phyloP scores from a whole-genome alignment of 2,888 invertebrate species.

The Dynastes tityus region DNA sequence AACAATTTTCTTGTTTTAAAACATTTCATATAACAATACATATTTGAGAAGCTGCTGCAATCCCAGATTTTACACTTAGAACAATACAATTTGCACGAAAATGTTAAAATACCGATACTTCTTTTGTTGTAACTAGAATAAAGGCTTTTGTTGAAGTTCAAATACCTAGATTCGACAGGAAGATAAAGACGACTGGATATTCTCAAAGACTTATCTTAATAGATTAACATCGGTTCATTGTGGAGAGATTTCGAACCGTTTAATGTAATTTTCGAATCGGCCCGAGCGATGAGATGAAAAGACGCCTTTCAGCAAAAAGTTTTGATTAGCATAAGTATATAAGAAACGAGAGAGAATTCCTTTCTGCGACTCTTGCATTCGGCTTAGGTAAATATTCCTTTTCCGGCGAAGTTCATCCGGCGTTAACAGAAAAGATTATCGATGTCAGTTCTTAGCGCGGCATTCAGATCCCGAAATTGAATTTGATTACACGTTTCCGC shows the following conservation, averaged over 20 bases:
- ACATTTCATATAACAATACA: too few relatives aligned
- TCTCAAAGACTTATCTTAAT: too few relatives aligned
- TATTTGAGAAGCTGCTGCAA: too few relatives aligned
- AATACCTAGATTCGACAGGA: too few relatives aligned
- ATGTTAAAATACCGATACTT: too few relatives aligned
- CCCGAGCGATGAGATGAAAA: background rate
- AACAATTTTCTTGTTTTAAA: too few relatives aligned
- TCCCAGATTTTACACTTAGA: too few relatives aligned
- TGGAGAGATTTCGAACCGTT: background rate
- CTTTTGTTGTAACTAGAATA: too few relatives aligned
- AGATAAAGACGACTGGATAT: too few relatives aligned
- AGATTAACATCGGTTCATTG: too few relatives aligned
- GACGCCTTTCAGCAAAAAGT: constrained; percentile 14
- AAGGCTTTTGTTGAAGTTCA: too few relatives aligned
- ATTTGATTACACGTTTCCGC: constrained; percentile 62
- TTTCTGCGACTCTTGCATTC: constrained; percentile 31
- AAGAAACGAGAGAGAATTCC: constrained; percentile 21
- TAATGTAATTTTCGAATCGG: background rate
- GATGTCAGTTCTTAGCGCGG: constrained; percentile 59
- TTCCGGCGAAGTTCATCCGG: constrained; percentile 19
- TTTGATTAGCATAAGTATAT: constrained; percentile 30
- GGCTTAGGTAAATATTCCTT: constrained; percentile 33
- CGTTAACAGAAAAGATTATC: constrained; percentile 59
- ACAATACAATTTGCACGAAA: too few relatives aligned
- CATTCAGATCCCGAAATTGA: constrained; percentile 59